Base-by-base conservation (phyloP, 2,888 invertebrate species). In the Cremastinae sp. region DNA sequence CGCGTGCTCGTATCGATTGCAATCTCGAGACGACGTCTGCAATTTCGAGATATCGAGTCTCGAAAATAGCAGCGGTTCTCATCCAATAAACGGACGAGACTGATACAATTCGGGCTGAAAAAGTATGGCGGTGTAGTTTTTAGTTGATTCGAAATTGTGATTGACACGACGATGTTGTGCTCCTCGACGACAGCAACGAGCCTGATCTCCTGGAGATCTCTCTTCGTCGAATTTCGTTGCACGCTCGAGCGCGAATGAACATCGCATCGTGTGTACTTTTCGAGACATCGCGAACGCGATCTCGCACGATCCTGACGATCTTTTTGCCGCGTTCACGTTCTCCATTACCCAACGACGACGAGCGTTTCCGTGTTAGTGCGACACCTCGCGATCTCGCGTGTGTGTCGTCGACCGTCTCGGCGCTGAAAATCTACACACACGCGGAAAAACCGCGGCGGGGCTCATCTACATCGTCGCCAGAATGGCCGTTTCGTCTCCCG, bases 401-500 rank as follows among this genome's bases (percentile, higher is more conserved):
- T 53, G 61, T 12, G 12, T 34, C 18, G 3, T 51, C 51, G 16
- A 14, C 16, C 47, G 47, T 43, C 14, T 62, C 62, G 18, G 14
- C 34, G 45, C 54, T 54, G 22, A 54, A 53, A 41, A 66, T 20
- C 22, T 14, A 28, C 22, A 38, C 36, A 61, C 54, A 58, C 38
- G 62, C 58, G 58, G 71, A 47, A 69, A 47, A 75, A 85, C 82
- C 83, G 83, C 82, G 83, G 84, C 85, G 83, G 85, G 85, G 81
- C 81, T 83, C 84, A 12, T 41, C 22, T 79, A 82, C 84, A 82
- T 84, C 82, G 75, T 84, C 78, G 79, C 77, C 74, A 81, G 84
- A 86, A 87, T 84, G 86, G 84, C 86, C 84, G 85, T 86, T 82
- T 82, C 81, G 79, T 74, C 53, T 65, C 79, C 75, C 80, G 79